Percentiles rank a stretch among this genome's conserved stretches.
These are phyloP conservation scores for Spea bombifrons DNA, from an alignment of 2,113 vertebrate species.

Conservation along the genomic window DNA sequence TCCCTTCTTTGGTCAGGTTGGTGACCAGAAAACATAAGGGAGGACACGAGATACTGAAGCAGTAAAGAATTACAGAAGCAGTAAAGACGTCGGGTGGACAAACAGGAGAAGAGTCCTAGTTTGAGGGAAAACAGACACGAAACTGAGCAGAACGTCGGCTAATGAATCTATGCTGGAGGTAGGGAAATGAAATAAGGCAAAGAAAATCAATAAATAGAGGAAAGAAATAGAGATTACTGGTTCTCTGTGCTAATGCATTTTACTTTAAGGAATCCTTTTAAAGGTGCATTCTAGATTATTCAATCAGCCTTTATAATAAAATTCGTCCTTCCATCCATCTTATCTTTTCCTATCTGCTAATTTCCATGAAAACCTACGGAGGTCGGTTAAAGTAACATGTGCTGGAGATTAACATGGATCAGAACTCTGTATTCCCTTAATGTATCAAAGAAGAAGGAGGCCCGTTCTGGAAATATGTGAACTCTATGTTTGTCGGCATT, in stretches of 20 bases:
- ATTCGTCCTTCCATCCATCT: conserved; percentile 35
- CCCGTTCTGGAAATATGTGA: background rate
- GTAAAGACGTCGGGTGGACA: conserved; percentile 5
- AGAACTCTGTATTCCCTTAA: background rate
- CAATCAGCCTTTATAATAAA: conserved; percentile 36
- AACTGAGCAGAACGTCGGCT: conserved; percentile 35
- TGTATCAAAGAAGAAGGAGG: background rate
- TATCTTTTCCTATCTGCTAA: conserved; percentile 16
- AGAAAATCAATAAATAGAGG: conserved; percentile 45
- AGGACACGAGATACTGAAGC: conserved; percentile 7
- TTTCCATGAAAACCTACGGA: background rate
- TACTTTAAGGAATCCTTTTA: conserved; percentile 37
- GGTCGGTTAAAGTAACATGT: background rate
- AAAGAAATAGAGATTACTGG: conserved; percentile 43
- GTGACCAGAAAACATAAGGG: background rate
- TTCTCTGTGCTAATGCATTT: conserved; percentile 45
- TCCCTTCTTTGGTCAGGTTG: background rate
- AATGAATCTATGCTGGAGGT: conserved; percentile 41
- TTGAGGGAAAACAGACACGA: conserved; percentile 46
- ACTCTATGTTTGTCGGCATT: background rate
- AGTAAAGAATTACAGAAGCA: conserved; percentile 10
- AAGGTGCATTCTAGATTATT: conserved; percentile 42
- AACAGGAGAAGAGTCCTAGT: conserved; percentile 33
- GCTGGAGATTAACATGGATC: background rate
- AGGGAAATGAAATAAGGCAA: conserved; percentile 42